Base-by-base conservation (phyloP, 2,888 invertebrate species). In the Caenorhabditis japonica region DNA sequence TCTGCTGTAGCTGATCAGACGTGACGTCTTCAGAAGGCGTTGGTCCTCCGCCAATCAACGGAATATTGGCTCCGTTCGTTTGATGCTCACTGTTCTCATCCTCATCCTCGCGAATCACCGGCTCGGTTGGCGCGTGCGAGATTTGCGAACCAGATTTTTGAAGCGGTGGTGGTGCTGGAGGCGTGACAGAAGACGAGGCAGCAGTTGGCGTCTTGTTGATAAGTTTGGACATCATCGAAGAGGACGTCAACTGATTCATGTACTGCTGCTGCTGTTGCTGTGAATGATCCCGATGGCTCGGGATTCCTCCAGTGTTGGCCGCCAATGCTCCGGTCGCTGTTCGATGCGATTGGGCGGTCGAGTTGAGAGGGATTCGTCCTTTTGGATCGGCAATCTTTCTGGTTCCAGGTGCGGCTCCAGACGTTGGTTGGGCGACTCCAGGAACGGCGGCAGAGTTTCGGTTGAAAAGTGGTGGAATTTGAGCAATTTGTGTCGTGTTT, bases 81-180 rank as follows among this genome's bases (percentile, higher is more conserved):
- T 51, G 61, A 33, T 71, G 69, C 21, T 81, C 82, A 41, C 75
- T 77, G 43, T 47, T 77, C 68, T 85, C 86, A 51, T 86, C 84
- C 7, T 84, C 85, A 36, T 87, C 87, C 46, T 87, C 87, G 52
- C 80, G 77, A 56, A 87, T 87, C 13, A 81, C 79, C 5, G 87
- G 86, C 59, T 87, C 85, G 1, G 79, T 79, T 1, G 87, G 87
- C 10, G 87, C 83, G 49, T 87, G 87, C 7, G 84, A 85, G 21
- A 87, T 84, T 47, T 79, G 79, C 7, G 82, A 82, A 21, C 79
- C 80, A 5, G 80, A 80, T 46, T 84, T 84, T 75, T 84, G 60
- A 30, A 69, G 69, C 8, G 69, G 69, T 7, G 19, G 36, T 15
- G 51, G 23, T 5, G 56, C 49, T 8, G 47, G 10, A 12, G 62